These are phyloP conservation scores for Clepsis dumicolana DNA, from an alignment of 2,888 invertebrate genomes.

Conservation along the genomic window DNA sequence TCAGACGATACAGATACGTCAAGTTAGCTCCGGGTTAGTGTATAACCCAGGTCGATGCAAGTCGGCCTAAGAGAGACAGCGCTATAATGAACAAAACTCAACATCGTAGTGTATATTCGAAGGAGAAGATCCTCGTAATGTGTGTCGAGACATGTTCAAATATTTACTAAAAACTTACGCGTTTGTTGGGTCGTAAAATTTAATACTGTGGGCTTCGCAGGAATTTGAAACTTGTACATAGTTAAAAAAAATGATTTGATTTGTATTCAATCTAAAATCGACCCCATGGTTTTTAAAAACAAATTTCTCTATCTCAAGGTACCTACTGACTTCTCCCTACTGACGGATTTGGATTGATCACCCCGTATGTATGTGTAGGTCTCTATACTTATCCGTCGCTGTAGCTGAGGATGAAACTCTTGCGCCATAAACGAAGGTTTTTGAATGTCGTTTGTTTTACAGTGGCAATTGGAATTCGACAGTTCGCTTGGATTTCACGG, in stretches of 20 bases:
- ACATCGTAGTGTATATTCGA: constrained; percentile 23
- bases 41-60: no score
- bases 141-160: constrained; percentile 40
- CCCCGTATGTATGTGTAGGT: not conserved
- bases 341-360: no score
- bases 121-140: constrained; percentile 34
- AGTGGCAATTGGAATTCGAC: not conserved
- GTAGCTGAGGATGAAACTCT: not conserved
- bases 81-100: constrained; percentile 28
- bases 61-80: constrained; percentile 6
- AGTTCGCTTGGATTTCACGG: not conserved
- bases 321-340: no score
- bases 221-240: not conserved
- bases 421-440: no score
- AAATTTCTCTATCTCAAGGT: no score
- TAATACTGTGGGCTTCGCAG: not conserved
- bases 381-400: not conserved
- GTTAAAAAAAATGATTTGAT: no score
- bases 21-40: no score
- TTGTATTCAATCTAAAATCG: no score
- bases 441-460: not conserved
- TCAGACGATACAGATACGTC: no score
- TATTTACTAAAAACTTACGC: constrained; percentile 35
- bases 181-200: constrained; percentile 5
- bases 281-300: no score